Base-by-base conservation (phyloP, 2,113 vertebrate genomes). In the Tyrannus savana region DNA sequence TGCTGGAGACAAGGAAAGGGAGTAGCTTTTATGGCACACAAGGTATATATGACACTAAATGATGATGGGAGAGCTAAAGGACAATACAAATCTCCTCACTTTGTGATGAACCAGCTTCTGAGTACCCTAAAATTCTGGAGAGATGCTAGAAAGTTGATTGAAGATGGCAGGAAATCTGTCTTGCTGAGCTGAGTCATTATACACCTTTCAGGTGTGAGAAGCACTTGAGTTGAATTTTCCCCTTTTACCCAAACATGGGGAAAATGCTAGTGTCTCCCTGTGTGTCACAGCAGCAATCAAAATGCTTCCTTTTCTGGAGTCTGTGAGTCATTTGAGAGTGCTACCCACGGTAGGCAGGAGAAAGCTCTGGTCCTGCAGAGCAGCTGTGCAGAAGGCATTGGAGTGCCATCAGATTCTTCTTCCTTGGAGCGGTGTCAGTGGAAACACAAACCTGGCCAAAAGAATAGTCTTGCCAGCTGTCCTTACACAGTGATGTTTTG, bases 21-120 rank as follows among this genome's bases (percentile, higher is more conserved):
- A 42, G 15, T 3, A 33, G 4, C 4, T 78, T 58, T 59, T 35
- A 12, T 47, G 35, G 12, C 4, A 27, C 9, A 14, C 6, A 10
- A 24, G 3, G 3, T 41, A 18, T 8, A 12, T 10, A 5, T 3
- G n/a, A 25, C 24, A 21, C 1, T 53, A 42, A 71, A 72, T 5
- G 19, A 5, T 59, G 56, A n/a, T 10, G 22, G 12, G 14, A 50
- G 2, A 37, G 9, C 7, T 41, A 53, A 82, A 63, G 24, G 6
- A 23, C 10, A 8, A 8, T 33, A 23, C 5, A 17, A 28, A 58
- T 31, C 21, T 66, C 68, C 74, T 39, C 5, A 3, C 2, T 60
- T 3, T 41, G 11, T 47, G 23, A 5, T 37, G 50, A 67, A 46
- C 1, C n/a, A 68, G 3, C 18, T 80, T 64, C 58, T 64, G 53